Conservation (phyloP, 2,888 invertebrate species). For the Chrysomela aeneicollis region DNA sequence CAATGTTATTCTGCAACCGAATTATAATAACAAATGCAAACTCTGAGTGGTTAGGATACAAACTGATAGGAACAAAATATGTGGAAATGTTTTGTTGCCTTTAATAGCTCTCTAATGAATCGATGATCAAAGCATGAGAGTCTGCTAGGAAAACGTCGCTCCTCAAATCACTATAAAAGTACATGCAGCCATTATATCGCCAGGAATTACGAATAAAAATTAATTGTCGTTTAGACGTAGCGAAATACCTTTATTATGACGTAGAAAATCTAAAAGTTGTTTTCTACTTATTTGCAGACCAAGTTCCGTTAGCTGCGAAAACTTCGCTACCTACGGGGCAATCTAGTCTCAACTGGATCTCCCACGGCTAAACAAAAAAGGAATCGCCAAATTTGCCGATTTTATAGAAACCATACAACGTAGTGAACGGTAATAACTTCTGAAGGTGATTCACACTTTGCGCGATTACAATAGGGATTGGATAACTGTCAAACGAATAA, state of each 20-base stretch:
- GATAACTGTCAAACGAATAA: not conserved
- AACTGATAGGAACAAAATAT: too few relatives aligned
- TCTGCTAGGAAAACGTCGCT: not conserved
- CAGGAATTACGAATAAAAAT: slow-evolving; percentile 26
- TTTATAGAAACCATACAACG: slow-evolving; percentile 3
- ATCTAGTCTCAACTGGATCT: slow-evolving; percentile 34
- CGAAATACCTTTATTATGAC: slow-evolving; percentile 24
- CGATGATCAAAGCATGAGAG: not conserved
- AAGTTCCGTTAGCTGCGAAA: slow-evolving; percentile 40
- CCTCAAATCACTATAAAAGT: slow-evolving; percentile 20
- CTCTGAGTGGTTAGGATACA: too few relatives aligned
- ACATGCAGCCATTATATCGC: slow-evolving; percentile 12
- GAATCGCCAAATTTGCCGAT: slow-evolving; percentile 33
- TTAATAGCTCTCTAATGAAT: not conserved
- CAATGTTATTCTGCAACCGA: too few relatives aligned
- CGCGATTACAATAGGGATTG: slow-evolving; percentile 23
- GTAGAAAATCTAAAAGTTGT: slow-evolving; percentile 37
- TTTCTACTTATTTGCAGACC: slow-evolving; percentile 38
- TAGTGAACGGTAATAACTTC: slow-evolving; percentile 16
- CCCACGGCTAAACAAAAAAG: slow-evolving; percentile 34
- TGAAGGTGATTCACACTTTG: slow-evolving; percentile 20
- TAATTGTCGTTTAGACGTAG: slow-evolving; percentile 21
- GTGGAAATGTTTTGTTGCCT: not conserved
- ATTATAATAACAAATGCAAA: too few relatives aligned
- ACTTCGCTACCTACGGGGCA: slow-evolving; percentile 32